phyloP scores from a whole-genome alignment of 2,113 vertebrate genomes.

The Zosterops japonicus region DNA sequence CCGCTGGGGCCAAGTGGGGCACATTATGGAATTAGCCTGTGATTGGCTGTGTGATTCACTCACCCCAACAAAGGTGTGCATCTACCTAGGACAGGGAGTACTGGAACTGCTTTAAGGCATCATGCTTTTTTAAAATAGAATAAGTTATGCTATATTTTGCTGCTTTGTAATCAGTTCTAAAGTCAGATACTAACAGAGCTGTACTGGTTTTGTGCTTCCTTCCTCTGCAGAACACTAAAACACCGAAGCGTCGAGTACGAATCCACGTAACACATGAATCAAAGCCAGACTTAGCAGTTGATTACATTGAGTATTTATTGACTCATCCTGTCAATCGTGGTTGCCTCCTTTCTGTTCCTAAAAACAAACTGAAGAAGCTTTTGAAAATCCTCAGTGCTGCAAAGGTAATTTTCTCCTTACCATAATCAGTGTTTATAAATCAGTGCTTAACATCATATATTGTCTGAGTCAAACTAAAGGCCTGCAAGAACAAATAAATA shows the following conservation, averaged over 20 bases:
- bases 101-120: background rate
- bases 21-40: slow-evolving; percentile 81
- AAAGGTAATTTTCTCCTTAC: slow-evolving; percentile 75
- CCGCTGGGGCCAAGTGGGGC: slow-evolving; percentile 85
- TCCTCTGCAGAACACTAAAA: slow-evolving; percentile 55
- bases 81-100: background rate
- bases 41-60: slow-evolving; percentile 83
- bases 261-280: slow-evolving; percentile 74
- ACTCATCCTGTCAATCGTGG: slow-evolving; percentile 76
- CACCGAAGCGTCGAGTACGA: slow-evolving; percentile 69
- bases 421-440: background rate
- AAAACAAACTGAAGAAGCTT: slow-evolving; percentile 79
- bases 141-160: background rate
- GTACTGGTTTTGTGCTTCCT: background rate
- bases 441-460: background rate
- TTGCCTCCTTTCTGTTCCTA: slow-evolving; percentile 75
- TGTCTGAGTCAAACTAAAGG: background rate
- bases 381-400: slow-evolving; percentile 77
- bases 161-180: background rate
- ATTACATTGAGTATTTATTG: slow-evolving; percentile 87
- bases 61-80: slow-evolving; percentile 70
- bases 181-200: background rate
- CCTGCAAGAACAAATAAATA: background rate
- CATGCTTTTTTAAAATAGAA: background rate
- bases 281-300: slow-evolving; percentile 85